A percentile compares a stretch with the other conserved stretches of the same genome.
These are phyloP conservation scores for Melikaiella ostensackeni DNA, from an alignment of 2,888 invertebrate genomes.

Conservation along the genomic window DNA sequence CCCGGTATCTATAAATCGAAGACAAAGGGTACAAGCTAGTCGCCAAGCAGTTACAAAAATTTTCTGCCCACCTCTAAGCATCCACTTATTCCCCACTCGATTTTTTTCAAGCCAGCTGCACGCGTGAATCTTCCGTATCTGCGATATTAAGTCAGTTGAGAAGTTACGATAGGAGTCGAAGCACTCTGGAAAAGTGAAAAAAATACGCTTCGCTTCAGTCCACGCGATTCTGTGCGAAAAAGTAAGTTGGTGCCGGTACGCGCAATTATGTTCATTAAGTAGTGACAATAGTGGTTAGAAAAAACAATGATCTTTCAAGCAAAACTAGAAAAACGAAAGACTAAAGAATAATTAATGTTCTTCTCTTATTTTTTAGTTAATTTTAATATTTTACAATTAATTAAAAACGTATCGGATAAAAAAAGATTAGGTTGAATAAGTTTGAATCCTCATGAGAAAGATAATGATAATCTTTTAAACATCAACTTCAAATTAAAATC, in stretches of 20 bases:
- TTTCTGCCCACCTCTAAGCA: not conserved
- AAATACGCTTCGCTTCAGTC: constrained; percentile 1
- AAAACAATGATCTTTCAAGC: not conserved
- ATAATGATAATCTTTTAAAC: no score
- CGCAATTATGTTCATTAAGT: not conserved
- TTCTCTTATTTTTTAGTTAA: not conserved
- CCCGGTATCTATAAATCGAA: constrained; percentile 19
- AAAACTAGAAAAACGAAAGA: not conserved
- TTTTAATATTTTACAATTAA: not conserved
- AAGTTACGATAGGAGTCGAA: constrained; percentile 2
- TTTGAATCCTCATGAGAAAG: no score
- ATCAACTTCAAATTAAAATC: not conserved
- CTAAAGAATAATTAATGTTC: not conserved
- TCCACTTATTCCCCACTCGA: constrained; percentile 10
- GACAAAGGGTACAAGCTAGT: constrained; percentile 16
- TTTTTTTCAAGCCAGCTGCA: constrained; percentile 3
- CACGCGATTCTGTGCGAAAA: constrained; percentile 3
- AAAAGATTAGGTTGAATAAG: no score
- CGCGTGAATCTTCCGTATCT: constrained; percentile 24
- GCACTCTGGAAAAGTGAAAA: constrained; percentile 16
- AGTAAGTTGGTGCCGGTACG: not conserved
- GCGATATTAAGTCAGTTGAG: constrained; percentile 7
- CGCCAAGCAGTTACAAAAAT: constrained; percentile 17
- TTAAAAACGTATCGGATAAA: no score
- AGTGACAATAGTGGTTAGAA: not conserved